Base-by-base conservation (phyloP, 30 jellyfish, hydroid and myxozoan species). In the Hydractinia symbiolongicarpus region DNA sequence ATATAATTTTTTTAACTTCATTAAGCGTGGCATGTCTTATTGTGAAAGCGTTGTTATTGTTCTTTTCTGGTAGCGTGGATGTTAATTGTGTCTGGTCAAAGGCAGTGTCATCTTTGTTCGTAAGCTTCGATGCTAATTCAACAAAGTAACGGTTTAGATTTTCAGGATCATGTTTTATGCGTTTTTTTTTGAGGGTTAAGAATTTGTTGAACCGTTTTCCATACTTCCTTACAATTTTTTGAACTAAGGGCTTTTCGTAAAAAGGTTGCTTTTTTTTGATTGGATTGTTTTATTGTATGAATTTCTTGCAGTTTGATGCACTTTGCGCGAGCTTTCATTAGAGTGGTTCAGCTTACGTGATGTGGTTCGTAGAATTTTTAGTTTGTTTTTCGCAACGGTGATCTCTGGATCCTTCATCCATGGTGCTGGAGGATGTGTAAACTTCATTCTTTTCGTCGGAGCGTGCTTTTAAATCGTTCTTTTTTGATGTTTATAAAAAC, bases 401-500 rank as follows among this genome's bases (percentile, higher is more conserved):
- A 86, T 80, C 44, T 79, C 85, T 61, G 85, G 79, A 72, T 80
- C 83, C 74, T 86, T 80, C 62, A 86, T 61, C 90, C 95, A 86
- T 15, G 95, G 90, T 51, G 90, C 87, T 56, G 95, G 95, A 69
- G 95, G 95, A 13, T 83, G 73, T 52, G 90, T 80, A 50, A 86
- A 58, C 72, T 86, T 86, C 30, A 82, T 81, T 72, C 83, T 77
- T 86, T 79, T 86, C 76, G 79, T 76, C 21, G 90, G 90, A 6
- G 91, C 95, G 60, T 86, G 90, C 56, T 81, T 84, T 86, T 87
- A 20, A 86, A 71, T 54, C 86, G 80, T 60, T 79, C 86, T 73
- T 71, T 79, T 79, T 83, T 79, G 19, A 66, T 21, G 54, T 66
- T 66, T 11, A 66, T 7, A 60, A 83, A 57, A 60, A 83, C 87